Percentiles rank a stretch among this genome's conserved stretches.
Evolutionary conservation across 2,888 invertebrate species (phyloP).

Genomic region (Venusia cambrica): DNA sequence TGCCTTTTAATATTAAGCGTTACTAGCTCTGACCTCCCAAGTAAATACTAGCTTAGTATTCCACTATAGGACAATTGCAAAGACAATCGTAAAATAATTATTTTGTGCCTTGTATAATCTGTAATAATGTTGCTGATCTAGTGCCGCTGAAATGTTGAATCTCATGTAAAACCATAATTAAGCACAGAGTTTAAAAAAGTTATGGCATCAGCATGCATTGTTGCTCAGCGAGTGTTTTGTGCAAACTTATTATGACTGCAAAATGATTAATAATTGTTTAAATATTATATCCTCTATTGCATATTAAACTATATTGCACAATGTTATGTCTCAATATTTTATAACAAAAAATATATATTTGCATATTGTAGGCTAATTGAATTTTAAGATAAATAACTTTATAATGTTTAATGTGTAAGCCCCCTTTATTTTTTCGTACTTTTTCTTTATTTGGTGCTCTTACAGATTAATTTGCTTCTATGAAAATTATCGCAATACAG

Average conservation of each 20-base stretch:
- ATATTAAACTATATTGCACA: slow-evolving; percentile 72
- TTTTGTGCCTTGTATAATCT: slow-evolving; percentile 71
- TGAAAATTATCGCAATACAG: no score
- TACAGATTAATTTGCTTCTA: no score
- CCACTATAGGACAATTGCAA: slow-evolving; percentile 15
- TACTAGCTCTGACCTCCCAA: slow-evolving; percentile 9
- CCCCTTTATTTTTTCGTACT: slow-evolving; percentile 12
- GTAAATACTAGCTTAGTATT: slow-evolving; percentile 13
- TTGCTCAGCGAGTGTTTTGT: slow-evolving; percentile 61
- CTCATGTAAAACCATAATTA: slow-evolving; percentile 32
- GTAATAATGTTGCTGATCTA: slow-evolving; percentile 47
- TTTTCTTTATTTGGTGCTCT: slow-evolving; percentile 58
- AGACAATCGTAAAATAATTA: slow-evolving; percentile 35
- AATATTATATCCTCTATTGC: slow-evolving; percentile 63
- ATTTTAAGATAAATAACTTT: slow-evolving; percentile 2
- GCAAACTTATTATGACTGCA: slow-evolving; percentile 70
- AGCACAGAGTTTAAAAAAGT: slow-evolving; percentile 29
- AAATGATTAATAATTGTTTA: slow-evolving; percentile 70
- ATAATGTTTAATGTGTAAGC: slow-evolving; percentile 14
- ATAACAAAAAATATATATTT: slow-evolving; percentile 61
- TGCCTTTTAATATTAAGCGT: not conserved
- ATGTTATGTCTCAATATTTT: slow-evolving; percentile 79
- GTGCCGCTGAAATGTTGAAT: slow-evolving; percentile 30
- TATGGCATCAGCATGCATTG: slow-evolving; percentile 42
- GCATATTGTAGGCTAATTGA: slow-evolving; percentile 45